Base-by-base conservation (phyloP, 1,140 invertebrate genomes). In the Drosophila willistoni region DNA sequence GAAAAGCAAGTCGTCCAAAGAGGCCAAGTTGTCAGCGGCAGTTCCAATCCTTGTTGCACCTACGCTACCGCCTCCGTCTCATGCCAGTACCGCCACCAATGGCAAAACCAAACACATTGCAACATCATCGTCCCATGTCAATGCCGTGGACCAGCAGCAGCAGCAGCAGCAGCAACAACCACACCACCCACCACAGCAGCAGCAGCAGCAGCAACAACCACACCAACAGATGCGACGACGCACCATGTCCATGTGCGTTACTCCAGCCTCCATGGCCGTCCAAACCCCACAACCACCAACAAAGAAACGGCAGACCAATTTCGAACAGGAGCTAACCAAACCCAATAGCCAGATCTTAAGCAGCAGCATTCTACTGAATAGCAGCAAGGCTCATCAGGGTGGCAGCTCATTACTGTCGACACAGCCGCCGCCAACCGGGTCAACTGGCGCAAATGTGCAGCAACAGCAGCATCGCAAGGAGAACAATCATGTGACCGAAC, bases 301-400 rank as follows among this genome's bases (percentile, higher is more conserved):
- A 0, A 91, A 91, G 69, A 91, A 91, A 59, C 79, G 90, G 0
- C 90, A 91, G 57, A 82, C 90, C 1, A 91, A 91, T 55, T 91
- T 91, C 41, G 90, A 91, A 17, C 90, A 91, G 63, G 90, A 91
- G 66, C 67, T 90, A 1, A 91, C 74, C 5, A 91, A 91, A 42
- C 83, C 84, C 5, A 90, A 90, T 7, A 87, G 84, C 17, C 83
- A 87, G 70, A 87, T 87, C 17, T 66, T 90, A 4, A 91, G 83
- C 73, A 90, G 83, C 68, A 86, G 80, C n/a, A 60, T 90, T 14
- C 63, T 90, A 13, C 39, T 85, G 6, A 90, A 90, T n/a, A 90
- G 78, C 72, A 90, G 68, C 59, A 90, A 86, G 7, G 55, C 65
- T 29, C 57, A 63, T 3, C 66, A 69, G 56, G 34, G 36, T 22